Base-by-base conservation (phyloP, 2,888 invertebrate species). In the Drosophila cracens region DNA sequence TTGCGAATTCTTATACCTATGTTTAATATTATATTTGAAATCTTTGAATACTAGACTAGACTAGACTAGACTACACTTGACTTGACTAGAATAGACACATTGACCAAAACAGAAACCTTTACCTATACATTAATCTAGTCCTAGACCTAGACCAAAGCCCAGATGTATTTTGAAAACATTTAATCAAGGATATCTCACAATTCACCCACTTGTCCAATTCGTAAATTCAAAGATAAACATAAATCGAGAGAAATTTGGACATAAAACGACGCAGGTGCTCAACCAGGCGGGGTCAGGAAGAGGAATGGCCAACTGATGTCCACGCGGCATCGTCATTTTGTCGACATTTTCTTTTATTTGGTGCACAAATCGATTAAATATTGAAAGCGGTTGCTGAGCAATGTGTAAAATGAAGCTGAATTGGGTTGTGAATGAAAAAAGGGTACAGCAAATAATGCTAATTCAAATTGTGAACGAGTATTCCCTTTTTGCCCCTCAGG, bases 151-250 rank as follows among this genome's bases (percentile, higher is more conserved):
- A 21, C 43, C 43, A 7, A 4, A 21, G 21, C 7, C 13, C 13
- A 13, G 4, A 46, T 13, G 2, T 21, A 1, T 13, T 21, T 25
- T 25, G 16, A 7, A 46, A 46, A 49, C 27, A 49, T 27, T 49
- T 27, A 29, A 18, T 49, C 11, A 18, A 11, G 49, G 49, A 6
- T 29, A 46, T 46, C 16, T 25, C 46, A 16, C 4, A 46, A 16
- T 16, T 25, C 25, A 25, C 16, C 21, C 16, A 46, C 1, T 16
- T 25, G 7, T 4, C 16, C 16, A 46, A 25, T 25, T 76, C 78
- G 75, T 76, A 89, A 83, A 89, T 89, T 83, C 76, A 68, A 83
- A 87, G 82, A 90, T 87, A 83, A 86, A 87, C 84, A 87, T 87
- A 87, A 90, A 90, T 90, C 76, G 87, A 77, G 69, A 71, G 87